phyloP scores from a whole-genome alignment of 2,113 vertebrate species.

The human region DNA sequence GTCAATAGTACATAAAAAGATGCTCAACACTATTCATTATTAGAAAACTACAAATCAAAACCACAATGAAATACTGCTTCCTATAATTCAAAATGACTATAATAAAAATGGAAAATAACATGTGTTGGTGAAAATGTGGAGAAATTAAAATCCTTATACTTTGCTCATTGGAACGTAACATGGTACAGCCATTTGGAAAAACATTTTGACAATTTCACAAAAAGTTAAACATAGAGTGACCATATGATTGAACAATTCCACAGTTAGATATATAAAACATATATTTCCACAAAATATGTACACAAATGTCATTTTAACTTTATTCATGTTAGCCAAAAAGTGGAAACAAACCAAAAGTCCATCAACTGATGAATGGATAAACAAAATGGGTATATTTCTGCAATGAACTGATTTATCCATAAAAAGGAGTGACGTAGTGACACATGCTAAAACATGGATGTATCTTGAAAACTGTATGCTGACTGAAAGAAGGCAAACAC shows the following conservation, averaged over 20 bases:
- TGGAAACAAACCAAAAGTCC: neutral
- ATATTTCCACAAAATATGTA: neutral
- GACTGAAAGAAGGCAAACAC: neutral
- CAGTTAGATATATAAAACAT: neutral
- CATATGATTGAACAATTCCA: neutral
- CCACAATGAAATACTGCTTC: neutral
- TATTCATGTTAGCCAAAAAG: neutral
- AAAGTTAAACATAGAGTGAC: neutral
- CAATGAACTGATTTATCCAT: neutral
- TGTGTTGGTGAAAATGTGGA: neutral
- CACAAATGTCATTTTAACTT: neutral
- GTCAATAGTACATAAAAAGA: neutral
- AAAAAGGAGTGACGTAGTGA: neutral
- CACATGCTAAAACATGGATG: neutral
- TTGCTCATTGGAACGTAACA: neutral
- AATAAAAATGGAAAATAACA: neutral
- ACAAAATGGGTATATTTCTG: neutral
- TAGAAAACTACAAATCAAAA: neutral
- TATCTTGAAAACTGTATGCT: neutral
- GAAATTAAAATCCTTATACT: neutral
- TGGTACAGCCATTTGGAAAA: neutral
- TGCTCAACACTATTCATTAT: neutral
- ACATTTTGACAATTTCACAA: neutral
- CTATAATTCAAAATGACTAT: neutral
- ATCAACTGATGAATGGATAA: neutral